These are phyloP conservation scores for Pentalonia nigronervosa DNA, from an alignment of 1,140 invertebrate genomes.

Conservation along the genomic window DNA sequence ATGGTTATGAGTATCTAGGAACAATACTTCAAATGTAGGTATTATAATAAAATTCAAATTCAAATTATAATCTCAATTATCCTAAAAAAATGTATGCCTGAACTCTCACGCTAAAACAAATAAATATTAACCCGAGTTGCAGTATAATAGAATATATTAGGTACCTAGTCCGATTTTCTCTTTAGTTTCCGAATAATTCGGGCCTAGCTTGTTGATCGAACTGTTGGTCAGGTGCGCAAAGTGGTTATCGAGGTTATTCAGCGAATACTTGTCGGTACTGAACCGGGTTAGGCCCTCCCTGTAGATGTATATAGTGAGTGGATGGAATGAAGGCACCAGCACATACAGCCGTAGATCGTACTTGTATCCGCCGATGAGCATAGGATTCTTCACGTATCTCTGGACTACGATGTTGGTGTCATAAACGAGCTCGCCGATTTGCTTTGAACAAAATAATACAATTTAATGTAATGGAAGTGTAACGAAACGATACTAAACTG, in stretches of 20 bases:
- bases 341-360: constrained; percentile 87
- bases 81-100: neutral
- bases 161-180: constrained; percentile 79
- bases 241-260: constrained; percentile 82
- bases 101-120: neutral
- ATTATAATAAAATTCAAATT: constrained; percentile 54
- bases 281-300: constrained; percentile 77
- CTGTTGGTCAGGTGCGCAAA: constrained; percentile 91
- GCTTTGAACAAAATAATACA: constrained; percentile 66
- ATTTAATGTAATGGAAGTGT: neutral
- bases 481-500: neutral
- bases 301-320: constrained; percentile 83
- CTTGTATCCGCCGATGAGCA: constrained; percentile 87
- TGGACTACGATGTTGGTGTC: constrained; percentile 76
- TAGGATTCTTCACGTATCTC: constrained; percentile 84
- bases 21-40: neutral
- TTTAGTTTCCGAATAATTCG: constrained; percentile 81
- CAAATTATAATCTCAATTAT: constrained; percentile 51
- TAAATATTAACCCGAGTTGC: neutral
- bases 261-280: constrained; percentile 82
- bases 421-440: constrained; percentile 77
- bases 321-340: constrained; percentile 81
- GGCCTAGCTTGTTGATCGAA: constrained; percentile 81
- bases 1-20: no score
- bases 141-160: neutral